These are phyloP conservation scores for Himalopsyche kuldschensis DNA, from an alignment of 2,888 invertebrate species.

Conservation along the genomic window DNA sequence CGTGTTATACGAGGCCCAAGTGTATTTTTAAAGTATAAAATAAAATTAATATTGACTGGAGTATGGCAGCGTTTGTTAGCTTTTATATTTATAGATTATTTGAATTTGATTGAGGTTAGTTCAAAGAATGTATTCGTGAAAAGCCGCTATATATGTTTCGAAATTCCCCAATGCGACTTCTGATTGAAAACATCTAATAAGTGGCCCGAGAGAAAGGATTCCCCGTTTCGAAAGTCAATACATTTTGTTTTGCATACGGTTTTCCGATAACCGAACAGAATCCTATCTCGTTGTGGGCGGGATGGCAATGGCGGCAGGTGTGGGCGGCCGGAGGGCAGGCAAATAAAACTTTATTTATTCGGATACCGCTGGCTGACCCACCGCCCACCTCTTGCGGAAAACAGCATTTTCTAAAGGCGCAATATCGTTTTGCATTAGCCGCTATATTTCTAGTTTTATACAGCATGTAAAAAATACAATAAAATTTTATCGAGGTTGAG, in stretches of 20 bases:
- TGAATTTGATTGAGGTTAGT: no score
- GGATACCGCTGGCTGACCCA: neutral
- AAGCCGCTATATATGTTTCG: no score
- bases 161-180: neutral
- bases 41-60: no score
- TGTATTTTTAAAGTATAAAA: no score
- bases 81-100: no score
- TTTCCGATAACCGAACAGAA: slow-evolving; percentile 17
- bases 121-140: no score
- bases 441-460: slow-evolving; percentile 12
- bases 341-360: slow-evolving; percentile 17
- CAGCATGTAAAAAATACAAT: neutral
- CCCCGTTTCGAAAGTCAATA: slow-evolving; percentile 12
- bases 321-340: neutral
- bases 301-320: slow-evolving; percentile 3
- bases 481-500: neutral
- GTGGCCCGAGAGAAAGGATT: neutral
- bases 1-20: no score
- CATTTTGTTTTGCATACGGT: neutral
- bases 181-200: neutral
- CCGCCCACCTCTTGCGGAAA: neutral
- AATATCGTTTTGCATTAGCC: slow-evolving; percentile 8
- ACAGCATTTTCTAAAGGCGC: neutral
- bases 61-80: no score
- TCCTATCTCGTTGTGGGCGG: neutral